Evolutionary conservation across 2,113 vertebrate genomes (phyloP), one percentile per base, ranked within the genome.

Genomic region (Anarhynchus alexandrinus): DNA sequence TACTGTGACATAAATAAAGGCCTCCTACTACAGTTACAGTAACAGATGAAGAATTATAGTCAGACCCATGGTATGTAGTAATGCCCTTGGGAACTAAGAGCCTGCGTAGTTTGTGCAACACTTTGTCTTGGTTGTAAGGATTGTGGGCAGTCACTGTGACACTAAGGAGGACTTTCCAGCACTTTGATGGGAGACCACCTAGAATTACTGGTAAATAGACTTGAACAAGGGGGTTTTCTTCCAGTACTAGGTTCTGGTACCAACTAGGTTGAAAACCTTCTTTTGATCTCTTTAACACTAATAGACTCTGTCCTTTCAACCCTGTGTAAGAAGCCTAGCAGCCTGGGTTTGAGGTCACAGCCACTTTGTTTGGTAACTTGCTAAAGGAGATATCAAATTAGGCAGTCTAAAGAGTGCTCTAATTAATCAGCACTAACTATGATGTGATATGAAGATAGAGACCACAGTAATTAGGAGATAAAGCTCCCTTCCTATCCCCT

Each of bases 11-110:
- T 80, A 94, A 97, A 93, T 62, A 62, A 85, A 92, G 58, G 51
- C 90, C 96, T 96, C 90, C 90, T 82, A 32, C 90, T 69, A 91
- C 74, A 80, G 58, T 95, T 97, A 90, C 92, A 77, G 93, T 89
- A 93, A 94, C 26, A 91, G 61, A 94, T 88, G 88, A 97, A 93
- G 84, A 83, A 49, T 14, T 92, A 89, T 42, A 94, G 69, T 87
- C 81, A 96, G 86, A 61, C 34, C 77, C 74, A 76, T 61, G 83
- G 88, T 79, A 95, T 95, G 96, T 34, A 91, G 88, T 27, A 88
- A 94, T 85, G 83, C 94, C 84, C 72, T 21, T 69, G 86, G 83
- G 95, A 94, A 25, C 17, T 15, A 82, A 79, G 57, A 92, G 95
- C 25, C 77, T 96, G 81, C 3, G 1, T 82, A 76, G 40, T 92